Evolutionary conservation across 2,888 invertebrate genomes (phyloP), one percentile per base, ranked within the genome.

Genomic region (Abscondita cerata): DNA sequence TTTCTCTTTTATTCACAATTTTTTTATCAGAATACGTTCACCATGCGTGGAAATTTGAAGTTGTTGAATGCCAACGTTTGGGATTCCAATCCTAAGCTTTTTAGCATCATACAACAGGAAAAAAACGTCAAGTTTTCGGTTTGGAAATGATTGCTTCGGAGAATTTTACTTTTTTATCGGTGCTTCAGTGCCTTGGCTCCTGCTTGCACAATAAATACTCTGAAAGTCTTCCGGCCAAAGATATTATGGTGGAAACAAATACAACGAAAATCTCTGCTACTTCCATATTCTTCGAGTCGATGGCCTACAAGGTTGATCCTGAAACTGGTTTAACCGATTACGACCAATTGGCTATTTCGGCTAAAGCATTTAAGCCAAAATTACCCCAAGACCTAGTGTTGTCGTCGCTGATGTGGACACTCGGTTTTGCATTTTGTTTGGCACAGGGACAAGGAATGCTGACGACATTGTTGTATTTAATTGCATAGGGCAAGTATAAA

Each of bases 111-210:
- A 62, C 85, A 87, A 68, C 87, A 91, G 68, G 98, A 98, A 78
- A 96, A 96, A 80, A 86, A 20, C 86, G 98, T 5, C 98, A 98
- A 81, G 79, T 82, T 59, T 83, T 84, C 69, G 95, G 98, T 0
- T 82, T 98, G 59, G 98, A 98, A 82, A 89, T 98, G 89, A 98
- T 98, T 76, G 98, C 98, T 11, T 97, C 96, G 31, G 98, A 97
- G 84, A 97, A 97, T 82, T 96, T 97, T 78, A 95, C 96, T 50
- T 95, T 95, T 2, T 78, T 93, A 51, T 87, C 96, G 53, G 96
- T 96, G n/a, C 82, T 95, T 51, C 94, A 97, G 76, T 93, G 93
- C 70, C 82, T 96, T 20, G 90, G 95, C 71, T 94, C 96, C 6
- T 96, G 95, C 77, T 85, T 96, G 52, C 95, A 93, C 76, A 97